A percentile compares a stretch with the other conserved stretches of the same genome.
Conservation (phyloP, 2,888 invertebrate species). For the Notocelia uddmanniana region DNA sequence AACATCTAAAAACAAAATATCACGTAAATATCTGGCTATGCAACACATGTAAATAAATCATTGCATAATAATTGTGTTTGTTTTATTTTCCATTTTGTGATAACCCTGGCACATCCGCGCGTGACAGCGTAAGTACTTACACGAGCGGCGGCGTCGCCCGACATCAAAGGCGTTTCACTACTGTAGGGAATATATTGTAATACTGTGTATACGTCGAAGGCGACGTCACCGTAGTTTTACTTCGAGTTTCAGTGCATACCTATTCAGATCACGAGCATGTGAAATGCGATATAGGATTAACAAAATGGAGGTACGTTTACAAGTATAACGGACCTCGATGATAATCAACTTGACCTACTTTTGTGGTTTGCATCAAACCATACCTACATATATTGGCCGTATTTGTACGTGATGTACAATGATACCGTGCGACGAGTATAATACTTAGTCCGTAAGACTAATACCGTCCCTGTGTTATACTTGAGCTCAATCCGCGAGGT, state of each 20-base stretch:
- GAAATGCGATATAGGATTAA: not conserved
- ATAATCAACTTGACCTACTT: not conserved
- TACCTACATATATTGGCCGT: not conserved
- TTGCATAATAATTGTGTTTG: too few relatives aligned
- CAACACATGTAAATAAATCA: too few relatives aligned
- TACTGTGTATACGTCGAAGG: not conserved
- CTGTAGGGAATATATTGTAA: too few relatives aligned
- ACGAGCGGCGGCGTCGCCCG: too few relatives aligned
- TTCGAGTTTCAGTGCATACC: not conserved
- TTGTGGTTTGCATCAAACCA: not conserved
- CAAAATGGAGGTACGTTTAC: not conserved
- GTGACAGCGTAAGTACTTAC: too few relatives aligned
- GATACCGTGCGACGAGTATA: not conserved
- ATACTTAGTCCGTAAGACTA: not conserved
- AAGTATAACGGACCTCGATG: too few relatives aligned
- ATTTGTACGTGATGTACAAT: too few relatives aligned
- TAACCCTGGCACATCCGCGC: too few relatives aligned
- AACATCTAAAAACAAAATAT: too few relatives aligned
- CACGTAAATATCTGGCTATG: too few relatives aligned
- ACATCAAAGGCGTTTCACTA: not conserved
- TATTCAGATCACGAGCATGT: not conserved
- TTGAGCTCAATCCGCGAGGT: conserved; percentile 13
- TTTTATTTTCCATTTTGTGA: too few relatives aligned
- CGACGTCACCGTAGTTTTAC: not conserved
- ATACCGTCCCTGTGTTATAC: not conserved